Evolutionary conservation across 2,888 invertebrate species (phyloP), one percentile per base, ranked within the genome.

Genomic region (Drosophila melanosoma): DNA sequence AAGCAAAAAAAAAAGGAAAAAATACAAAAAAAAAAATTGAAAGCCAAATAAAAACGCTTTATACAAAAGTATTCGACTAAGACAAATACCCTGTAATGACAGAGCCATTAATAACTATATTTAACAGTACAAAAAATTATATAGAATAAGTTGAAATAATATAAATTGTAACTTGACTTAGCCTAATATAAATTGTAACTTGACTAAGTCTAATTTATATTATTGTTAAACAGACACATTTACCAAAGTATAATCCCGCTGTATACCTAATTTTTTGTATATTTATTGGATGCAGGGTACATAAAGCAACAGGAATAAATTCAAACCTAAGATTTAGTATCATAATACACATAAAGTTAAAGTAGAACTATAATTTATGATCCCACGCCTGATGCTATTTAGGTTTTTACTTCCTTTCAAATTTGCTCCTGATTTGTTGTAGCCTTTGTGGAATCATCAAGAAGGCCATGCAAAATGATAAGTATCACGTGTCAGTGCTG

Each of bases 401-500:
- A 10, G 60, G 60, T 51, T 51, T 26, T 35, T 56, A 57, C 52
- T 53, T 58, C 36, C 56, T 51, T 72, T 59, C 29, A 29, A 29
- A 49, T 26, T 63, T 26, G 67, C 12, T 56, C 40, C 45, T 59
- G 67, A 60, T 38, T 59, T 59, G 63, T 29, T 29, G 7, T 38
- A 12, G 36, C 42, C 38, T 12, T 35, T 20, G 71, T 36, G 85
- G 85, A 82, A 76, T 82, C 82, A 85, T 85, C 68, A 58, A 38
- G 68, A 70, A 69, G 53, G 61, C 62, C 51, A 61, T 38, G 35
- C 42, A 74, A 82, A 80, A 78, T 78, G 85, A 87, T 78, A 57
- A 57, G 29, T 68, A 84, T 87, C 85, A 76, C 76, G 83, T 87
- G 87, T 75, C 85, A 77, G 15, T 20, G n/a, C 66, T 57, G 53